A percentile compares a stretch with the other conserved stretches of the same genome.
phyloP scores from a whole-genome alignment of 2,797 vertebrate species.

The Coccyzus lansbergi region DNA sequence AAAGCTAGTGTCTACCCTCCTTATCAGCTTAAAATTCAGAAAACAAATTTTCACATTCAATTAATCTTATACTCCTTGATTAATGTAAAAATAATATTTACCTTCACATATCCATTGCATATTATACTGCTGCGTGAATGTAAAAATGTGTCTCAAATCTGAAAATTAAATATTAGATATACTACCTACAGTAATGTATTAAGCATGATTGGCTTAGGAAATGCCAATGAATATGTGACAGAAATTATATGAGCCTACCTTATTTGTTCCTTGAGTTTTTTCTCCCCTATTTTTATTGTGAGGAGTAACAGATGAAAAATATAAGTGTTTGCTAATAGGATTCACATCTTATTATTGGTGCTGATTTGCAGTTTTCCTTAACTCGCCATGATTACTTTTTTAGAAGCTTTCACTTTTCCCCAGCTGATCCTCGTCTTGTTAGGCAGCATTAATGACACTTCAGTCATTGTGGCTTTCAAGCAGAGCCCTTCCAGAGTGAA shows the following conservation, averaged over 20 bases:
- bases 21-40: slow-evolving; percentile 39
- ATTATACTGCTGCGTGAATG: not conserved
- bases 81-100: slow-evolving; percentile 60
- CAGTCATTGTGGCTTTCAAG: slow-evolving; percentile 98
- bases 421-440: slow-evolving; percentile 98
- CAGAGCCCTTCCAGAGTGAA: slow-evolving; percentile 94
- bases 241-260: slow-evolving; percentile 29
- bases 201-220: slow-evolving; percentile 37
- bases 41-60: slow-evolving; percentile 2
- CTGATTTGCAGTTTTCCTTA: slow-evolving; percentile 89
- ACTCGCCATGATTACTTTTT: slow-evolving; percentile 96
- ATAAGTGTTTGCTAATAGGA: slow-evolving; percentile 92
- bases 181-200: slow-evolving; percentile 35
- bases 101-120: slow-evolving; percentile 49
- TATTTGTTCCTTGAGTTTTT: slow-evolving; percentile 28
- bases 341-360: slow-evolving; percentile 88
- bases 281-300: slow-evolving; percentile 47
- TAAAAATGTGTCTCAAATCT: slow-evolving; percentile 62
- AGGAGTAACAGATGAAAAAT: slow-evolving; percentile 81
- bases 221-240: slow-evolving; percentile 49
- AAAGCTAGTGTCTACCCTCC: not conserved
- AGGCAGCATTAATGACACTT: slow-evolving; percentile 99
- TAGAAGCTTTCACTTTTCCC: slow-evolving; percentile 86
- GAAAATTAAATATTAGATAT: slow-evolving; percentile 74
- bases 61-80: not conserved